A percentile compares a stretch with the other conserved stretches of the same genome.
Evolutionary conservation across 1,140 invertebrate species (phyloP).

Genomic region (Pissodes strobi): DNA sequence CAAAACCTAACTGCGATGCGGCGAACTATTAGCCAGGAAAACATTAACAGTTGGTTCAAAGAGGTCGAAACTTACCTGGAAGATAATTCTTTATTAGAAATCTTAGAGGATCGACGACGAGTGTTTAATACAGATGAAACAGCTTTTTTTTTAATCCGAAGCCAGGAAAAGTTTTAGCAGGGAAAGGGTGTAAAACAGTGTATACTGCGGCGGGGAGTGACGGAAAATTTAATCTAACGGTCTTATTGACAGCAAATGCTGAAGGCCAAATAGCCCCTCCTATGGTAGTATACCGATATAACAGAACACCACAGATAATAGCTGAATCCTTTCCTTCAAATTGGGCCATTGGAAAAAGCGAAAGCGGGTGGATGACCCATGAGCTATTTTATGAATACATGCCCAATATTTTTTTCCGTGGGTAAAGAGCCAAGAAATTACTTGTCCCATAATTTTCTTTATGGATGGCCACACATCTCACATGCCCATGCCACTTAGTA

Average conservation of each 20-base stretch:
- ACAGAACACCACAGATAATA: constrained; percentile 5
- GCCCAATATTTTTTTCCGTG: constrained; percentile 51
- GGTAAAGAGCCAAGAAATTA: constrained; percentile 39
- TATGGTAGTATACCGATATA: constrained; percentile 21
- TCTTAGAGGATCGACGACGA: constrained; percentile 47
- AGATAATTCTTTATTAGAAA: constrained; percentile 18
- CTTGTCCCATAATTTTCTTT: constrained; percentile 53
- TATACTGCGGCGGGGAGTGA: constrained; percentile 39
- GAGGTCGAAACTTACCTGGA: constrained; percentile 21
- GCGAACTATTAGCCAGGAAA: constrained; percentile 38
- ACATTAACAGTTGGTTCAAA: constrained; percentile 39
- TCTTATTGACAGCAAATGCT: constrained; percentile 18
- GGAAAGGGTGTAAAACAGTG: constrained; percentile 46
- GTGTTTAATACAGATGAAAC: constrained; percentile 52
- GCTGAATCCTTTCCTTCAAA: constrained; percentile 15
- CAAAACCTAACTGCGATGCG: constrained; percentile 44
- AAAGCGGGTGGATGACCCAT: constrained; percentile 55
- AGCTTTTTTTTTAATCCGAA: constrained; percentile 51
- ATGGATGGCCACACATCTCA: constrained; percentile 56
- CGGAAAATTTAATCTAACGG: constrained; percentile 39
- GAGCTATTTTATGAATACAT: constrained; percentile 57
- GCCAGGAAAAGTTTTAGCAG: constrained; percentile 40
- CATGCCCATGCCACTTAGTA: constrained; percentile 48
- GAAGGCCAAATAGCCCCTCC: constrained; percentile 6
- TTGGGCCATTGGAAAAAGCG: constrained; percentile 47